Evolutionary conservation across 2,113 vertebrate genomes (phyloP).

Genomic region (Panurus biarmicus): DNA sequence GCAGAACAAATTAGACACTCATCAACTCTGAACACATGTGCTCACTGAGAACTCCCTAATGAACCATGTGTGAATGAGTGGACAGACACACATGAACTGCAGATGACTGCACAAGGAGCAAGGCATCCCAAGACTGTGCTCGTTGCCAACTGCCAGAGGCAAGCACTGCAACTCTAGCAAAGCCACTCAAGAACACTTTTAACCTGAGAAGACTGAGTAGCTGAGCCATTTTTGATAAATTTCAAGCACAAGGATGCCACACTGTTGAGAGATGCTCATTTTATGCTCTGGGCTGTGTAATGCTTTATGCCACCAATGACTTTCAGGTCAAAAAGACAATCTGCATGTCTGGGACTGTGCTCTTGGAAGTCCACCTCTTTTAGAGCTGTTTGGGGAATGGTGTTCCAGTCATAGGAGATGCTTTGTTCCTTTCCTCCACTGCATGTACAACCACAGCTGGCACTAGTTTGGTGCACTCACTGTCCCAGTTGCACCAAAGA

Average conservation of each 20-base stretch:
- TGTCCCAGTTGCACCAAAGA: not conserved
- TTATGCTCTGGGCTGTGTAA: not conserved
- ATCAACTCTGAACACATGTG: not conserved
- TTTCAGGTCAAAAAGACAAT: not conserved
- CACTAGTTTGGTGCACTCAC: not conserved
- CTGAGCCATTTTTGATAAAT: not conserved
- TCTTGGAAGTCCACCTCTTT: not conserved
- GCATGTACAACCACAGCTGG: not conserved
- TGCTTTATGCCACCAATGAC: not conserved
- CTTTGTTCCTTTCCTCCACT: not conserved
- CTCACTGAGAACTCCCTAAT: not conserved
- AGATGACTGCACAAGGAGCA: not conserved
- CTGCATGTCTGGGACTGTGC: not conserved
- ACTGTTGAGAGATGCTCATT: not conserved
- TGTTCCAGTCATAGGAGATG: not conserved
- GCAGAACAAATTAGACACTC: not conserved
- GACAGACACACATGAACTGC: not conserved
- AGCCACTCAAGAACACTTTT: not conserved
- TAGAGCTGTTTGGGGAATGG: not conserved
- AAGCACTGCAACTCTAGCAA: not conserved
- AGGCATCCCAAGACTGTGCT: accelerated
- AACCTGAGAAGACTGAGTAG: not conserved
- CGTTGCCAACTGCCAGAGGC: not conserved
- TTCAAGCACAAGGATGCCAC: not conserved
- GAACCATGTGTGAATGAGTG: accelerated